phyloP scores from a whole-genome alignment of 2,888 invertebrate genomes.

The Ceraclea dissimilis region DNA sequence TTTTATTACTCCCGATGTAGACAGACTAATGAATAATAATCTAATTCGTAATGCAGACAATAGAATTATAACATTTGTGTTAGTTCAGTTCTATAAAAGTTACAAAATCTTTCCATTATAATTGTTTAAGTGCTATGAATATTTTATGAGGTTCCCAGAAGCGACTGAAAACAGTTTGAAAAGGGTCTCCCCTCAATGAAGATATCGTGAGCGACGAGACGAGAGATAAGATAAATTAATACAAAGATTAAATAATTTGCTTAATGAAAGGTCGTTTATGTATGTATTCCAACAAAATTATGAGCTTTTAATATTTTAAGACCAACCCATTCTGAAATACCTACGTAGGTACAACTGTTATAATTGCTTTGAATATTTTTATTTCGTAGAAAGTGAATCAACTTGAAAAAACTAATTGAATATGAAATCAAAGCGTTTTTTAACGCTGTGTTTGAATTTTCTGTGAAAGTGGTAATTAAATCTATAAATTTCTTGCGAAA shows the following conservation, averaged over 20 bases:
- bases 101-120: neutral
- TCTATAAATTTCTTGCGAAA: no score
- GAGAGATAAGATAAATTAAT: constrained; percentile 2
- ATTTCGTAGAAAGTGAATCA: no score
- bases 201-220: neutral
- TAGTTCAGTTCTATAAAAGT: no score
- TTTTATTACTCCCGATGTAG: no score
- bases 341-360: no score
- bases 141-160: neutral
- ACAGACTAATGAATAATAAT: no score
- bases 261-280: neutral
- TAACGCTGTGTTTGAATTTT: no score
- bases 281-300: neutral
- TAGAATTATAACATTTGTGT: neutral
- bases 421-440: no score
- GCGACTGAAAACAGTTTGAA: neutral
- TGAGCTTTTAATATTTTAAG: neutral
- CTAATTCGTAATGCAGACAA: neutral
- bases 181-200: neutral
- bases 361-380: no score
- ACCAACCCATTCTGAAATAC: neutral
- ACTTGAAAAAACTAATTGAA: no score
- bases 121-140: neutral
- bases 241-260: constrained; percentile 1
- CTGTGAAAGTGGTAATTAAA: no score